phyloP scores from a whole-genome alignment of 1,140 invertebrate species.

The Eriosoma lanigerum region DNA sequence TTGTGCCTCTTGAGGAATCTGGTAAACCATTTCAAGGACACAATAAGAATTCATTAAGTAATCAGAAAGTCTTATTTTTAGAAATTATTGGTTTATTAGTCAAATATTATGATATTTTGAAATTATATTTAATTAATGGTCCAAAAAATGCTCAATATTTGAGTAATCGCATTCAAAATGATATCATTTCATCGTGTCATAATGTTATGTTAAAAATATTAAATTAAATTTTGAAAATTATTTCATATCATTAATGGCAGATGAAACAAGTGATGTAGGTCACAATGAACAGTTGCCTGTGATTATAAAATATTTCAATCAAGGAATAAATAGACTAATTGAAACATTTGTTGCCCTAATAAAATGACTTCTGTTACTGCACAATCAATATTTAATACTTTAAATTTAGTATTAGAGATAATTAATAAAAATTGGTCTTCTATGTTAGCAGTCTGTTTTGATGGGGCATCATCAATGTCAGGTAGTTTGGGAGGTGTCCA shows the following conservation, averaged over 20 bases:
- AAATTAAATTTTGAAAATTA: neutral
- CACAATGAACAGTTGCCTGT: neutral
- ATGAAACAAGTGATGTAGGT: neutral
- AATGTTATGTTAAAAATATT: neutral
- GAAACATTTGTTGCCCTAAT: constrained; percentile 6
- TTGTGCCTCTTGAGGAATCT: neutral
- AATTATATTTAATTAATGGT: neutral
- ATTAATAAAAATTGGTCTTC: neutral
- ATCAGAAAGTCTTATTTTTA: neutral
- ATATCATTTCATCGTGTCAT: neutral
- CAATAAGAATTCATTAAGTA: neutral
- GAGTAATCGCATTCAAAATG: constrained; percentile 4
- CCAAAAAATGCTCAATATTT: neutral
- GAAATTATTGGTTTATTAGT: neutral
- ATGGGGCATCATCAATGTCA: constrained; percentile 2
- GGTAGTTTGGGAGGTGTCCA: neutral
- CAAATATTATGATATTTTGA: neutral
- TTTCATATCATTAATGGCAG: neutral
- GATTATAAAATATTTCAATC: neutral
- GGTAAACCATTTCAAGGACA: neutral
- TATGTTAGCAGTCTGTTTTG: neutral
- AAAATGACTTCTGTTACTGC: neutral
- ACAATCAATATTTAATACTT: neutral
- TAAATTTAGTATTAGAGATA: no score
- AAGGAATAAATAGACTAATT: neutral